Evolutionary conservation across 2,797 vertebrate species (phyloP).

Genomic region (Syndactyla subalaris): DNA sequence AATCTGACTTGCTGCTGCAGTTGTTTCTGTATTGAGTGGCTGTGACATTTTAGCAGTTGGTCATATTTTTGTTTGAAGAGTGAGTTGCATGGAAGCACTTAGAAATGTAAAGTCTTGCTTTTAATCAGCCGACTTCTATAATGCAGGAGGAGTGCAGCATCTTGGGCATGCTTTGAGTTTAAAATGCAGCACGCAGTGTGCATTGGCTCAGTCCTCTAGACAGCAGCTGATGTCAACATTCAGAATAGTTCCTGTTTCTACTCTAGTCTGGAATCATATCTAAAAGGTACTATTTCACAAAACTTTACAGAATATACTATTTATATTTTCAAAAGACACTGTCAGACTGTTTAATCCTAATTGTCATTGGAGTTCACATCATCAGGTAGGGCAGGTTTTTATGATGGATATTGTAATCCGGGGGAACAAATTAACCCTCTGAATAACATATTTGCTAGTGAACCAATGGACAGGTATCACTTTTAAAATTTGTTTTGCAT

Average conservation of each 20-base stretch:
- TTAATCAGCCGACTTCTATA: background rate
- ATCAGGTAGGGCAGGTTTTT: background rate
- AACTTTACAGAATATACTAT: background rate
- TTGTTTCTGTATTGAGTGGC: background rate
- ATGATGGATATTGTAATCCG: accelerated
- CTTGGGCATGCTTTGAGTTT: background rate
- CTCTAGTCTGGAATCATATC: background rate
- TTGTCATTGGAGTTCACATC: background rate
- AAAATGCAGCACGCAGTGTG: background rate
- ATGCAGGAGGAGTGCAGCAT: background rate
- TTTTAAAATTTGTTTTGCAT: background rate
- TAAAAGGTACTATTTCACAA: background rate
- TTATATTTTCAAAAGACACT: background rate
- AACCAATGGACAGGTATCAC: background rate
- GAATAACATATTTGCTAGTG: background rate
- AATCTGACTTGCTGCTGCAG: background rate
- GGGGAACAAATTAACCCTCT: background rate
- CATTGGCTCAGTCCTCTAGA: background rate
- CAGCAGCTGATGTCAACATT: background rate
- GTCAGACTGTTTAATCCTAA: background rate
- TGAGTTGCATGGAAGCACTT: background rate
- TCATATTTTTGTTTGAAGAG: background rate
- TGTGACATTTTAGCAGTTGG: background rate
- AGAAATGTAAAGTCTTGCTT: slow-evolving; percentile 12
- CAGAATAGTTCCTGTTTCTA: background rate